These are phyloP conservation scores for Disparrhopalites patrizii DNA, from an alignment of 2,888 invertebrate genomes.

Conservation along the genomic window DNA sequence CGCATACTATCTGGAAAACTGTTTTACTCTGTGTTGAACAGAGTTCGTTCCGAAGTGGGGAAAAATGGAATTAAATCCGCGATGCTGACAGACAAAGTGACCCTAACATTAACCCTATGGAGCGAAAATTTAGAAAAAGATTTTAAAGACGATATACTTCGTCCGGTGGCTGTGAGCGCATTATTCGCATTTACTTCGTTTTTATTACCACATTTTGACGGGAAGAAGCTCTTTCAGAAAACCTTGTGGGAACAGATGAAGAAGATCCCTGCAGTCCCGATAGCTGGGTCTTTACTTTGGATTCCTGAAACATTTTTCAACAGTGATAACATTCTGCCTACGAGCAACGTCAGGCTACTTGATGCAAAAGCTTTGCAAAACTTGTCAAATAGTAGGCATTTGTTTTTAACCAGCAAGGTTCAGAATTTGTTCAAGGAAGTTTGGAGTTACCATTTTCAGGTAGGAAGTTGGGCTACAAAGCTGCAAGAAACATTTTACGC, in stretches of 20 bases:
- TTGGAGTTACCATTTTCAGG: constrained; percentile 55
- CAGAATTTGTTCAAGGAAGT: constrained; percentile 62
- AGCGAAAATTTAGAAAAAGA: constrained; percentile 33
- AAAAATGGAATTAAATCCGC: constrained; percentile 23
- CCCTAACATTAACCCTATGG: constrained; percentile 2
- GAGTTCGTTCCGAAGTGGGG: constrained; percentile 6
- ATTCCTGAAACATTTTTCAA: constrained; percentile 76
- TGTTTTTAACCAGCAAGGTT: constrained; percentile 55
- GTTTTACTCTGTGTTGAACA: constrained; percentile 56
- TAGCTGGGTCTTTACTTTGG: constrained; percentile 79
- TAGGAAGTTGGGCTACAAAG: constrained; percentile 62
- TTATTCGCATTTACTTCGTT: constrained; percentile 37
- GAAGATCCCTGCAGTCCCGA: constrained; percentile 70
- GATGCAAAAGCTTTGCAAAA: constrained; percentile 55
- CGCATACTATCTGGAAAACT: constrained; percentile 66
- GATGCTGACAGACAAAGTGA: constrained; percentile 21
- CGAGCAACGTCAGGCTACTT: constrained; percentile 56
- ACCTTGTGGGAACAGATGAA: constrained; percentile 39
- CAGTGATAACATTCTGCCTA: constrained; percentile 53
- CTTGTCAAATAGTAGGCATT: constrained; percentile 51
- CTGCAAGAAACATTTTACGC: constrained; percentile 56
- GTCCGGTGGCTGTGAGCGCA: constrained; percentile 36
- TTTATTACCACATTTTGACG: constrained; percentile 36
- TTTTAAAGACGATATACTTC: constrained; percentile 33
- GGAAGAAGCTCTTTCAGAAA: constrained; percentile 37